Conservation (phyloP, 2,797 vertebrate genomes). For the Ambastaia sidthimunki region DNA sequence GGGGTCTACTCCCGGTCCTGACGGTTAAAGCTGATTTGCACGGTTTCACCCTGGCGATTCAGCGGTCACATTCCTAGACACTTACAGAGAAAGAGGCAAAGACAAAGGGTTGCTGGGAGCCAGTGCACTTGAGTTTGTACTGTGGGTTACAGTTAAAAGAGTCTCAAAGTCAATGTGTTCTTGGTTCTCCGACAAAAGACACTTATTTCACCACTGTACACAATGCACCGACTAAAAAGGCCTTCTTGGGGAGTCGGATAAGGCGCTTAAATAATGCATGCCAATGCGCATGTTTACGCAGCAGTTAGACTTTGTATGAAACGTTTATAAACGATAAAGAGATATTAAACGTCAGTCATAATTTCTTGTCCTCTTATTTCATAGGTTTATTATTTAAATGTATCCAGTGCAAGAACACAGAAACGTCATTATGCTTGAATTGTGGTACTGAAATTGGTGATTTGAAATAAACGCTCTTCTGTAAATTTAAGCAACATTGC, state of each 20-base stretch:
- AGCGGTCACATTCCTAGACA: constrained; percentile 81
- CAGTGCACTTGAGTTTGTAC: constrained; percentile 74
- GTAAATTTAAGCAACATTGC: constrained; percentile 27
- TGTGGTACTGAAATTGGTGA: not conserved
- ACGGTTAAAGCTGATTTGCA: constrained; percentile 86
- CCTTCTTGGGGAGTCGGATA: not conserved
- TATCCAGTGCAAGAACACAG: not conserved
- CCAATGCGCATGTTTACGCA: not conserved
- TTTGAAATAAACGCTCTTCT: not conserved
- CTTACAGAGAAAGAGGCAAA: constrained; percentile 71
- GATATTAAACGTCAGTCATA: not conserved
- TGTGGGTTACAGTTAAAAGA: constrained; percentile 66
- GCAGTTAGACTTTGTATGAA: not conserved
- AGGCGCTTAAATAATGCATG: not conserved
- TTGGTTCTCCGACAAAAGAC: constrained; percentile 56
- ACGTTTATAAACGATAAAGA: not conserved
- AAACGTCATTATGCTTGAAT: not conserved
- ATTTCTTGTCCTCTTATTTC: not conserved
- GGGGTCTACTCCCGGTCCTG: constrained; percentile 76
- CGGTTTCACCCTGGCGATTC: constrained; percentile 75
- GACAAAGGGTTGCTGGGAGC: constrained; percentile 72
- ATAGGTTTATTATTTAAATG: not conserved
- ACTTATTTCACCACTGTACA: constrained; percentile 14
- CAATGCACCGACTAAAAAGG: not conserved
- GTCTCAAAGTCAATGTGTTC: constrained; percentile 76